Evolutionary conservation across 2,888 invertebrate genomes (phyloP).

Genomic region (Vanessa cardui): DNA sequence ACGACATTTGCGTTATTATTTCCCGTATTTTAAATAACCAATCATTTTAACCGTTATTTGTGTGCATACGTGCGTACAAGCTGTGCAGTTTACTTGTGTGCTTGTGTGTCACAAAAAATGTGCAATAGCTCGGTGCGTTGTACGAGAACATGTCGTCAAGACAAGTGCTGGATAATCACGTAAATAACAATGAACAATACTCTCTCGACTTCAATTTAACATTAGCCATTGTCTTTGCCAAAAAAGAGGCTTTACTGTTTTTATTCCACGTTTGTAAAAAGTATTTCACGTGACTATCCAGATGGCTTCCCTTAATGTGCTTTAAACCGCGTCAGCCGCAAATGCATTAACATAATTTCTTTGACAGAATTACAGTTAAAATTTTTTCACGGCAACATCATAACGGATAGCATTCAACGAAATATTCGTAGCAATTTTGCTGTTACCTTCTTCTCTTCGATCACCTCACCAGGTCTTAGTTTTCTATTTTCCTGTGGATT

Average conservation of each 20-base stretch:
- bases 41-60: conserved; percentile 62
- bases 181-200: neutral
- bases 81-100: conserved; percentile 79
- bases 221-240: no score
- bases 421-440: conserved; percentile 68
- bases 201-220: no score
- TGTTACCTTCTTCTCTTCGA: conserved; percentile 97
- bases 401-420: conserved; percentile 78
- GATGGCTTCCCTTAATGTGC: conserved; percentile 51
- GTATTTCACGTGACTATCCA: conserved; percentile 66
- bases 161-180: conserved; percentile 66
- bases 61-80: conserved; percentile 80
- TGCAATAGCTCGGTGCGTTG: conserved; percentile 75
- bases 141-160: conserved; percentile 66
- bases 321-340: conserved; percentile 73
- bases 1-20: conserved; percentile 53
- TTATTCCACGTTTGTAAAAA: no score
- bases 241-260: no score
- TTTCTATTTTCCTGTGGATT: conserved; percentile 91
- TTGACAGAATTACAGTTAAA: conserved; percentile 73
- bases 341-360: conserved; percentile 71
- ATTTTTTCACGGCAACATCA: conserved; percentile 77
- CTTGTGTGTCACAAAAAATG: conserved; percentile 70
- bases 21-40: conserved; percentile 31
- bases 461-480: conserved; percentile 96